Evolutionary conservation across 1,140 invertebrate genomes (phyloP), one percentile per base, ranked within the genome.

Genomic region (Drosophila kohkoa): DNA sequence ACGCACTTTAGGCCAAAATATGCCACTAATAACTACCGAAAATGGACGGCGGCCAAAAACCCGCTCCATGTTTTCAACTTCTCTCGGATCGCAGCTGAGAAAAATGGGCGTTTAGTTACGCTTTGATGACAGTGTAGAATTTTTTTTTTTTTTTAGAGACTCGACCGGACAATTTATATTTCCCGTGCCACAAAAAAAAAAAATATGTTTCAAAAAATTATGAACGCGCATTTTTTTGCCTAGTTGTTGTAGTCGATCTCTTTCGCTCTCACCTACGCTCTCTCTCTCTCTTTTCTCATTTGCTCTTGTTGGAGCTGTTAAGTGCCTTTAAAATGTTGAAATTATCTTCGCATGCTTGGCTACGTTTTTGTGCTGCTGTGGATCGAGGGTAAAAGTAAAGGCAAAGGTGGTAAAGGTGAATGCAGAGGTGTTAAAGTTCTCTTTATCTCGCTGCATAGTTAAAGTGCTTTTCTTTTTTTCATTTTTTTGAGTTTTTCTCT

Each of bases 71-170:
- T 59, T 58, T 41, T 62, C 58, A 57, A 28, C 67, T 43, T 51
- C 5, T 2, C 28, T 62, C 49, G 57, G 15, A 41, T 62, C 41
- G 73, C 71, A 86, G 83, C 82, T 81, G 86, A 90, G 87, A 90
- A 90, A 90, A 90, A 90, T 90, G 87, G 86, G 86, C 86, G 86
- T 90, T 90, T 90, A 90, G 86, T 90, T 90, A 90, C 86, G 86
- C 86, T 90, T 90, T 90, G 86, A 90, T 90, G 86, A 90, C 86
- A 90, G 86, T 90, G 86, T 90, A 89, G 86, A 89, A 90, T 77
- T 74, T 80, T 65, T 48, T 20, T 20, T 20, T 20, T 20, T 25
- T 25, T 25, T 25, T 25, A 25, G 20, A 4, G 45, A 51, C 30
- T 48, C 41, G 32, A n/a, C 38, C 67, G 75, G 75, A 82, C 72